Evolutionary conservation across 2,888 invertebrate genomes (phyloP).

Genomic region (Chrysina gloriosa): DNA sequence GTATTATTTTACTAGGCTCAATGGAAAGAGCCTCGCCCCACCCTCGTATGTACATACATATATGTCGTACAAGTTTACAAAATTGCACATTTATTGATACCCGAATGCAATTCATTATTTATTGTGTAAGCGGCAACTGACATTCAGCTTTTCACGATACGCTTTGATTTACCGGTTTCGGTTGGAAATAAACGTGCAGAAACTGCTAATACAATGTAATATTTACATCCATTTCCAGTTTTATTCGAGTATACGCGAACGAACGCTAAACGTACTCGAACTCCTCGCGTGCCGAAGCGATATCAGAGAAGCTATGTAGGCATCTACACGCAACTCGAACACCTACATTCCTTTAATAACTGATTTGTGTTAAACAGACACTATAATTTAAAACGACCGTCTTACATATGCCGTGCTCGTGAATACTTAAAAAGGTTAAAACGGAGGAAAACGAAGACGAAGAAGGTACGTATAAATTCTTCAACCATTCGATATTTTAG

Average conservation of each 20-base stretch:
- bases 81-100: no score
- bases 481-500: no score
- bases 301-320: neutral
- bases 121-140: neutral
- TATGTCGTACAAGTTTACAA: no score
- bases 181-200: no score
- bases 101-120: neutral
- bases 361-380: neutral
- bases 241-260: neutral
- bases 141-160: no score
- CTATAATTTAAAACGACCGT: constrained; percentile 1
- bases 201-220: neutral
- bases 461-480: no score
- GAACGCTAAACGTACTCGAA: neutral
- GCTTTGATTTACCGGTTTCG: no score
- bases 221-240: neutral
- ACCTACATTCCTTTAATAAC: constrained; percentile 9
- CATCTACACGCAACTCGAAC: neutral
- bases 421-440: neutral
- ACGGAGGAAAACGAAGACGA: neutral
- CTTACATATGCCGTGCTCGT: neutral
- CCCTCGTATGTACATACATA: no score
- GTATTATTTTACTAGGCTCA: no score
- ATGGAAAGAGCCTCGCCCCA: no score
- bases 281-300: neutral